These are phyloP conservation scores for Alectoris magna DNA, from an alignment of 2,797 vertebrate species.

Conservation along the genomic window DNA sequence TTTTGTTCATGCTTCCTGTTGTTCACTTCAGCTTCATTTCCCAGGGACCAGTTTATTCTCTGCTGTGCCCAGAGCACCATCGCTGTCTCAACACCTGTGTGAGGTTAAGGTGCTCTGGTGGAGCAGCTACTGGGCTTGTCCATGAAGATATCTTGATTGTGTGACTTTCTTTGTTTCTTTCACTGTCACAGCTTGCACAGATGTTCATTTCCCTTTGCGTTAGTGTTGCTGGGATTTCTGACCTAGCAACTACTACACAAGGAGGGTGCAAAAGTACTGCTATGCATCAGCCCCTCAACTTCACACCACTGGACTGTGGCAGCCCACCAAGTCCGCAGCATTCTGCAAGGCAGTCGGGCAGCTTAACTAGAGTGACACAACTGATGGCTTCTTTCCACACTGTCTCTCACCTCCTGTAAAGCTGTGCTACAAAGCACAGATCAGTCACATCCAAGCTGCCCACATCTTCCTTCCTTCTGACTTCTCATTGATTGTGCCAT, in stretches of 20 bases:
- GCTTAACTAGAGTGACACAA: neutral
- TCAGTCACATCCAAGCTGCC: neutral
- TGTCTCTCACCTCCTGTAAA: neutral
- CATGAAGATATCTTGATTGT: neutral
- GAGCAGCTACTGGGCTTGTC: neutral
- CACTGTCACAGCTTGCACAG: neutral
- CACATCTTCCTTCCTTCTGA: neutral
- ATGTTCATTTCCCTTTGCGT: neutral
- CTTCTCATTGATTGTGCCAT: neutral
- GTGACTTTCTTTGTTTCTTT: neutral
- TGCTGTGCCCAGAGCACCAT: neutral
- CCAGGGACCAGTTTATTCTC: conserved; percentile 24
- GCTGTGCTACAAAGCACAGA: neutral
- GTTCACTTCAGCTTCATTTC: conserved; percentile 47
- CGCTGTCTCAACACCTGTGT: neutral
- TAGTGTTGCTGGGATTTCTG: neutral
- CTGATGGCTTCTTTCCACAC: neutral
- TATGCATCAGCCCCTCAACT: neutral
- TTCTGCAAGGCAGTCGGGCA: neutral
- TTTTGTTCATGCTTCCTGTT: conserved; percentile 37
- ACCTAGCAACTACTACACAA: neutral
- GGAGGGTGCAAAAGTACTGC: neutral
- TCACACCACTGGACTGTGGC: fast-evolving
- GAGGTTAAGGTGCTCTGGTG: neutral
- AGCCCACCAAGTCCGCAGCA: neutral